Evolutionary conservation across 2,888 invertebrate species (phyloP).

Genomic region (Andrena camellia): DNA sequence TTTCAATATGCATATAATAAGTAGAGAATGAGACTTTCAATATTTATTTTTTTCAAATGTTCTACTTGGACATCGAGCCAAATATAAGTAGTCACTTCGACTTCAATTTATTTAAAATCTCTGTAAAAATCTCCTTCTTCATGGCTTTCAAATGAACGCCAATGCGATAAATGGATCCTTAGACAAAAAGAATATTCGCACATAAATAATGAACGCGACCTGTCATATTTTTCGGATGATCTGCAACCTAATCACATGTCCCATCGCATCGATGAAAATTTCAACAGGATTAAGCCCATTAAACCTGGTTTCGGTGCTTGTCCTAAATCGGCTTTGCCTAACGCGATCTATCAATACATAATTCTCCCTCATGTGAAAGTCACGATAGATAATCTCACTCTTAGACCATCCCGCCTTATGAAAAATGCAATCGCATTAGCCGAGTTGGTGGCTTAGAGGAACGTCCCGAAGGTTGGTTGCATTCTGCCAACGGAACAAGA

Average conservation of each 20-base stretch:
- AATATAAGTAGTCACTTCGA: too few species aligned
- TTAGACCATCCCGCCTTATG: conserved; percentile 13
- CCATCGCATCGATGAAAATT: conserved; percentile 15
- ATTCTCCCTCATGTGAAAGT: conserved; percentile 12
- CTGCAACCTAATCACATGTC: background rate
- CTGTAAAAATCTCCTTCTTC: too few species aligned
- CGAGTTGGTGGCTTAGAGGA: background rate
- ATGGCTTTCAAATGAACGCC: too few species aligned
- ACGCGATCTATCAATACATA: conserved; percentile 35
- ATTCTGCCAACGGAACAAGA: background rate
- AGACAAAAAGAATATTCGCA: background rate
- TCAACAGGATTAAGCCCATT: conserved; percentile 10
- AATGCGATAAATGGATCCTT: background rate
- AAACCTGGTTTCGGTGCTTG: conserved; percentile 11
- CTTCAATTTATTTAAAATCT: too few species aligned
- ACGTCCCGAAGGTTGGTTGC: conserved; percentile 2
- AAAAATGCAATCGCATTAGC: conserved; percentile 42
- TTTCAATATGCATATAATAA: too few species aligned
- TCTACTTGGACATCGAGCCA: too few species aligned
- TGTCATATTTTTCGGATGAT: background rate
- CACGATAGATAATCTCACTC: conserved; percentile 15
- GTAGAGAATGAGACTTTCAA: too few species aligned
- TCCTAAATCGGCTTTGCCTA: conserved; percentile 25
- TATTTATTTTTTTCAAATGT: too few species aligned
- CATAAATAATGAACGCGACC: background rate